These are phyloP conservation scores for Caenorhabditis becei DNA, from an alignment of 2,888 invertebrate genomes.

Conservation along the genomic window DNA sequence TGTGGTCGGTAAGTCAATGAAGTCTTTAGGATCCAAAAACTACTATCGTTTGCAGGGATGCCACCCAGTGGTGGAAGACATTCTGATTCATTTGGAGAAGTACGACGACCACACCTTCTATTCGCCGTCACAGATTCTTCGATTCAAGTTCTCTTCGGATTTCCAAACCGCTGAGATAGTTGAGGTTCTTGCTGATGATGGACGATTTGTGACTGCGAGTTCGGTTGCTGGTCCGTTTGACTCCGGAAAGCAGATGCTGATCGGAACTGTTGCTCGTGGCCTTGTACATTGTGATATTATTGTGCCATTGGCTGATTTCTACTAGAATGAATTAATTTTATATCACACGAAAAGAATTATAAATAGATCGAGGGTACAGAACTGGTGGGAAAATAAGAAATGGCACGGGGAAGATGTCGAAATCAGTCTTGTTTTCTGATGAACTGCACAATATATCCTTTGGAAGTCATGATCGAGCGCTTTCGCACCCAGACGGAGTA, in stretches of 20 bases:
- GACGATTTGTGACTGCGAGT: constrained; percentile 52
- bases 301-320: constrained; percentile 28
- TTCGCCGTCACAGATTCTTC: constrained; percentile 65
- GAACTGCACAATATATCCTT: constrained; percentile 79
- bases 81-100: constrained; percentile 46
- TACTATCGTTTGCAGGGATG: constrained; percentile 57
- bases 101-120: constrained; percentile 17
- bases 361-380: constrained; percentile 11
- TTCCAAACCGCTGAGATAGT: constrained; percentile 55
- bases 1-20: constrained; percentile 57
- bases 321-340: no score
- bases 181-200: constrained; percentile 64
- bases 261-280: constrained; percentile 61
- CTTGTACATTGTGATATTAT: constrained; percentile 57
- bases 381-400: background rate
- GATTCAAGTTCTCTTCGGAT: constrained; percentile 56
- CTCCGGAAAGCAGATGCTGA: constrained; percentile 48
- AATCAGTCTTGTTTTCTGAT: constrained; percentile 49
- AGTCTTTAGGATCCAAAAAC: background rate
- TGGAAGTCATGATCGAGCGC: constrained; percentile 80
- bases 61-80: constrained; percentile 61
- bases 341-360: constrained; percentile 21
- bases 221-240: constrained; percentile 53
- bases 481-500: constrained; percentile 81
- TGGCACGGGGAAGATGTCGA: background rate